Conservation (phyloP, 2,797 vertebrate species). For the Calcarius lapponicus region DNA sequence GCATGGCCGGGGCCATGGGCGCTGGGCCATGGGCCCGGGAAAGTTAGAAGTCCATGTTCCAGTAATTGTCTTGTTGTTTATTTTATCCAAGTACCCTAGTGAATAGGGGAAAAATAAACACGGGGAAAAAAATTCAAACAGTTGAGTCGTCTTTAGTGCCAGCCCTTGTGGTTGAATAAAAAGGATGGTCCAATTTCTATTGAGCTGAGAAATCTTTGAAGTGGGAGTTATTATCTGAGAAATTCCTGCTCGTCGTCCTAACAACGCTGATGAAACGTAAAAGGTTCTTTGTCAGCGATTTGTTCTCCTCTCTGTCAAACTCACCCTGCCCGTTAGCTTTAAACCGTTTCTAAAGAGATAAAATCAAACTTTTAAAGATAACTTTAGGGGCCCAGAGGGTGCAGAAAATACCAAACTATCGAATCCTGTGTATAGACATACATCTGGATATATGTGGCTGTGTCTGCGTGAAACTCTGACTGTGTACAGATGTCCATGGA, state of each 20-base stretch:
- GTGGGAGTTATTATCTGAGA: conserved; percentile 94
- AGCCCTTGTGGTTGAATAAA: conserved; percentile 88
- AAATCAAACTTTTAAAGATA: conserved; percentile 78
- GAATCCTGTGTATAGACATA: conserved; percentile 31
- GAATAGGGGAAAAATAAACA: conserved; percentile 91
- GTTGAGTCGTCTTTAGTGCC: conserved; percentile 89
- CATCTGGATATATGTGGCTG: conserved; percentile 35
- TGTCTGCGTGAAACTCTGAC: conserved; percentile 32
- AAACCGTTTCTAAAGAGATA: conserved; percentile 83
- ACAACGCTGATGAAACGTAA: conserved; percentile 98
- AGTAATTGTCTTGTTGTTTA: conserved; percentile 92
- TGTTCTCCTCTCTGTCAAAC: conserved; percentile 92
- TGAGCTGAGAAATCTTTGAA: conserved; percentile 92
- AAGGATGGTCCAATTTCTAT: conserved; percentile 94
- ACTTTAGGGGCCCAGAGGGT: conserved; percentile 68
- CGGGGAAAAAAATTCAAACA: conserved; percentile 81
- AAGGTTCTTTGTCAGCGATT: conserved; percentile 94
- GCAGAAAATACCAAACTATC: conserved; percentile 62
- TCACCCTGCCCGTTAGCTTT: conserved; percentile 87
- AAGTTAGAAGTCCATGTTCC: conserved; percentile 86
- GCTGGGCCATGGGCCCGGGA: conserved; percentile 70
- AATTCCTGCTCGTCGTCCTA: conserved; percentile 95
- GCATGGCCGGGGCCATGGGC: conserved; percentile 57
- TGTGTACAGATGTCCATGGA: conserved; percentile 2
- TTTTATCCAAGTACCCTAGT: conserved; percentile 86